phyloP scores from a whole-genome alignment of 2,113 vertebrate species.

The Danionella cerebrum region DNA sequence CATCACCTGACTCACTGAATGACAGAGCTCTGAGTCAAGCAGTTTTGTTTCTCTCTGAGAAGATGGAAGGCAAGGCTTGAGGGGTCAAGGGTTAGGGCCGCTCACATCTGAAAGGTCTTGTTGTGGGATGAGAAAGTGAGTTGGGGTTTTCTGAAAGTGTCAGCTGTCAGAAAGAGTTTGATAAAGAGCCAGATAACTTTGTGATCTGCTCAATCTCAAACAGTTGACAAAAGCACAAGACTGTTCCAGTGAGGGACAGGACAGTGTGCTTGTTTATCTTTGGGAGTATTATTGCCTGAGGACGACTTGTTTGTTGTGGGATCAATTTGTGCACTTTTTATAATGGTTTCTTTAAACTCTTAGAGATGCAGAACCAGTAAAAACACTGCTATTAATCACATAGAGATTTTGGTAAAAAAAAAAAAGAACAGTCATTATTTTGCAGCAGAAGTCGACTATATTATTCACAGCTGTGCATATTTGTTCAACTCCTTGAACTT shows the following conservation, averaged over 20 bases:
- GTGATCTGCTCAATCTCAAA: conserved; percentile 26
- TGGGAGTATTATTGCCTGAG: background rate
- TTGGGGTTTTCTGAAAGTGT: conserved; percentile 4
- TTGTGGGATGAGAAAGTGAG: background rate
- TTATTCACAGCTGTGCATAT: too few species aligned
- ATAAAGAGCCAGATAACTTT: conserved; percentile 16
- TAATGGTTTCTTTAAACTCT: background rate
- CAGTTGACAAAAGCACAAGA: conserved; percentile 11
- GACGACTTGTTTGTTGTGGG: background rate
- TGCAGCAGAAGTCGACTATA: too few species aligned
- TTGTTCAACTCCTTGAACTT: too few species aligned
- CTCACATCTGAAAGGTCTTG: conserved; percentile 1
- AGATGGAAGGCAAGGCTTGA: background rate
- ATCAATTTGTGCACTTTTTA: background rate
- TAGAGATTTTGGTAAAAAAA: background rate
- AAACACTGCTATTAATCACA: background rate
- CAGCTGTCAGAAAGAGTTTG: conserved; percentile 11
- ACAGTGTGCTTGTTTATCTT: background rate
- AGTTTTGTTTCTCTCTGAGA: background rate
- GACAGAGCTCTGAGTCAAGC: background rate
- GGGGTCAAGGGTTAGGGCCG: background rate
- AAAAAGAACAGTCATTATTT: too few species aligned
- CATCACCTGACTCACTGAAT: background rate
- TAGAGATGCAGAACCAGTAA: background rate
- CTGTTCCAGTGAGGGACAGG: background rate